Conservation (phyloP, 1,140 invertebrate species). For the Bombus ignitus region DNA sequence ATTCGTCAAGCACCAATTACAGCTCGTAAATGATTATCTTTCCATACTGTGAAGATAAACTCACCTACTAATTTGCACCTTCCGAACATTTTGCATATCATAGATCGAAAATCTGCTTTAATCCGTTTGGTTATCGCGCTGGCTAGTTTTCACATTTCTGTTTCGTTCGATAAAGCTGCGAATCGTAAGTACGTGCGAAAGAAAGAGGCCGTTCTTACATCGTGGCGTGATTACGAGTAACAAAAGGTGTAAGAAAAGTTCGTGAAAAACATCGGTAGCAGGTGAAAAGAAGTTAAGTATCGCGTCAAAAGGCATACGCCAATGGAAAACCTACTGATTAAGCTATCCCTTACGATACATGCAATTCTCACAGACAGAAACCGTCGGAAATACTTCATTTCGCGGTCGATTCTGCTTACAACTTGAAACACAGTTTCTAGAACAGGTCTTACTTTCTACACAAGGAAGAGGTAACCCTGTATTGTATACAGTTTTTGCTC, state of each 20-base stretch:
- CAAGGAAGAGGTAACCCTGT: too few species aligned
- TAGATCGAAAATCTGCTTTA: background rate
- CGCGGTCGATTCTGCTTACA: background rate
- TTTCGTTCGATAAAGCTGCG: background rate
- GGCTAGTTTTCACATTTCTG: background rate
- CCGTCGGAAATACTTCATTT: background rate
- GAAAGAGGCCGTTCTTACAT: background rate
- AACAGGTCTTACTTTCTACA: background rate
- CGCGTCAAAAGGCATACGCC: background rate
- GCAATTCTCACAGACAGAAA: too few species aligned
- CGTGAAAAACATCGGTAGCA: background rate
- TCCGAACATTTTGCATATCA: background rate
- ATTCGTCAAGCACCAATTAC: background rate
- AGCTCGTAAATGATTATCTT: background rate
- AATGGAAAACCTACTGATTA: background rate
- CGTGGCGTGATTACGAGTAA: slow-evolving; percentile 18
- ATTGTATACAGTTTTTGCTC: too few species aligned
- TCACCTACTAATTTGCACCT: background rate
- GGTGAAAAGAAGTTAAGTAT: background rate
- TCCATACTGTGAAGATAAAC: background rate
- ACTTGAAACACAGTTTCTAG: background rate
- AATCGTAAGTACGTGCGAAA: slow-evolving; percentile 3
- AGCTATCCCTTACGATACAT: background rate
- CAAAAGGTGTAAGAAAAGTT: background rate
- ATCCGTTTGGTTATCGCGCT: background rate